Conservation (phyloP, 2,888 invertebrate species). For the Syrista parreyssii region DNA sequence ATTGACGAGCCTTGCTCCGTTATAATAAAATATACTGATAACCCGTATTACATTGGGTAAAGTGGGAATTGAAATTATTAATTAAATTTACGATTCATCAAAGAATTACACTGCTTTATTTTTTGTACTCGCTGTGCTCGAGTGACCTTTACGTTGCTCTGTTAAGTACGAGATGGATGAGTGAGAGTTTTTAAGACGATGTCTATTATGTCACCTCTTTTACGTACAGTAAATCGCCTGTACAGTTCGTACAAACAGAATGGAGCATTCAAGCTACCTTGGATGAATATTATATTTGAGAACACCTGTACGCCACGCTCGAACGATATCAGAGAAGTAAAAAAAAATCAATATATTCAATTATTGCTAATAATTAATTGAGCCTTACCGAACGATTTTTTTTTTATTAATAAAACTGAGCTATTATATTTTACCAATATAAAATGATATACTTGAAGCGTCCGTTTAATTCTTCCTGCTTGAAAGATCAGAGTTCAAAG, state of each 20-base stretch:
- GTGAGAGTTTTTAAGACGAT: background rate
- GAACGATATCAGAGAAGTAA: background rate
- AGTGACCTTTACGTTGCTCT: background rate
- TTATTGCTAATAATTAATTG: background rate
- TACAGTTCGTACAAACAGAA: background rate
- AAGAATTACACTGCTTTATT: background rate
- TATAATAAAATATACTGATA: background rate
- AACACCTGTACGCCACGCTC: background rate
- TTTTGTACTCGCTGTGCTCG: background rate
- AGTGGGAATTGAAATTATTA: background rate
- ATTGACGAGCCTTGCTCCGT: background rate
- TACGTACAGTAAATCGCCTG: background rate
- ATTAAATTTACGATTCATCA: background rate
- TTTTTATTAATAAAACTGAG: background rate
- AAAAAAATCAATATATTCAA: background rate
- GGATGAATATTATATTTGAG: background rate
- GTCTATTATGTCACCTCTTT: background rate
- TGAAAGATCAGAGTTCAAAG: background rate
- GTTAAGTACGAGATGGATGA: background rate
- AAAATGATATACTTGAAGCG: background rate
- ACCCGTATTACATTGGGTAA: background rate
- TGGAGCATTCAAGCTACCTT: too few relatives aligned
- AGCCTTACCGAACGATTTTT: background rate
- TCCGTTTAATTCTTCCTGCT: background rate
- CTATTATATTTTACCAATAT: background rate